These are phyloP conservation scores for Chironex yamaguchii DNA, from an alignment of 30 jellyfish, hydroid and myxozoan species.

Conservation along the genomic window DNA sequence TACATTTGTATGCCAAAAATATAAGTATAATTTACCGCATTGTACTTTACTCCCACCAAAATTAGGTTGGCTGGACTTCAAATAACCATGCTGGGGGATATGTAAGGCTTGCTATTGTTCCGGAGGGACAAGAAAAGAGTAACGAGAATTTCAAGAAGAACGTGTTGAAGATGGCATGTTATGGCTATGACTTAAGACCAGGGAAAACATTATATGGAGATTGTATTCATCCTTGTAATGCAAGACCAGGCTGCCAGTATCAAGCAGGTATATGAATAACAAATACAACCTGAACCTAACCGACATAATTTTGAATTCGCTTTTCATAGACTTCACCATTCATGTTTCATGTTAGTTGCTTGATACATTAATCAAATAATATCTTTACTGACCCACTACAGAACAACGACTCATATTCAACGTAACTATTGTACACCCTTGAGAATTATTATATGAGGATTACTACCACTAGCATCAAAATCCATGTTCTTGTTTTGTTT, in stretches of 20 bases:
- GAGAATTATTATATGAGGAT: no score
- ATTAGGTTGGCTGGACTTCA: slow-evolving; percentile 82
- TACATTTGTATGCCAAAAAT: background rate
- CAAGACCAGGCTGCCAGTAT: slow-evolving; percentile 74
- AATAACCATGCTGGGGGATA: slow-evolving; percentile 79
- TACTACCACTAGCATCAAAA: no score
- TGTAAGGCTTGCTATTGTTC: slow-evolving; percentile 70
- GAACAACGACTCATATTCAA: no score
- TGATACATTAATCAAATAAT: no score
- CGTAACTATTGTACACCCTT: no score
- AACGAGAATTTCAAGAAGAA: slow-evolving; percentile 22
- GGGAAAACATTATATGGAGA: slow-evolving; percentile 56
- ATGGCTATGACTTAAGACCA: slow-evolving; percentile 51
- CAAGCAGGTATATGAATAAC: slow-evolving; percentile 55
- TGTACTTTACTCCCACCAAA: background rate
- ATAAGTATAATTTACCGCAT: background rate
- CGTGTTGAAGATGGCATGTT: slow-evolving; percentile 68
- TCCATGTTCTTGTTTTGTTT: no score
- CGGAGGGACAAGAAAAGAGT: slow-evolving; percentile 44
- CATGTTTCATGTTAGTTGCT: no score
- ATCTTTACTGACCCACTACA: no score
- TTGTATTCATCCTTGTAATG: slow-evolving; percentile 72
- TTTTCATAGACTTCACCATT: no score
- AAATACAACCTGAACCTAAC: no score
- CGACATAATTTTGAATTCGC: no score